These are phyloP conservation scores for Agonopterix arenella DNA, from an alignment of 2,888 invertebrate genomes.

Conservation along the genomic window DNA sequence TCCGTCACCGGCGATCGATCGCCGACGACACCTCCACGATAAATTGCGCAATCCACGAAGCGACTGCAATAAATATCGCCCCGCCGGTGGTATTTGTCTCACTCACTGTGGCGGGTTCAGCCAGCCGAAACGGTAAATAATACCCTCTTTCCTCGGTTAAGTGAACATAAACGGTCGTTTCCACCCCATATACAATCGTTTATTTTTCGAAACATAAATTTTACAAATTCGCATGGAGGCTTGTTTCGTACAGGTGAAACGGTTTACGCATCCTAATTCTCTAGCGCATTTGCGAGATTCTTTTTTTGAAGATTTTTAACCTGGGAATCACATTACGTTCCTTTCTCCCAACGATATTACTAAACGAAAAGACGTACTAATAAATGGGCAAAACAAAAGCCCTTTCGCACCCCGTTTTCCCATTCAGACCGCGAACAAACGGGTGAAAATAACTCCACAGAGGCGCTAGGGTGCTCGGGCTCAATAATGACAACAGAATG, in stretches of 20 bases:
- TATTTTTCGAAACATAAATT: conserved; percentile 75
- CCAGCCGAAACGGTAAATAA: conserved; percentile 76
- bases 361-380: not conserved
- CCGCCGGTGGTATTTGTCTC: conserved; percentile 71
- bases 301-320: conserved; percentile 2
- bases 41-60: conserved; percentile 74
- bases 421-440: conserved; percentile 48
- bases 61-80: conserved; percentile 73
- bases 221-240: conserved; percentile 60
- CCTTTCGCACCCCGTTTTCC: conserved; percentile 19
- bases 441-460: conserved; percentile 63
- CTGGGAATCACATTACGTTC: too few relatives aligned
- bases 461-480: conserved; percentile 40
- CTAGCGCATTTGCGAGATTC: conserved; percentile 2
- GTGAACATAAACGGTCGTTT: conserved; percentile 77
- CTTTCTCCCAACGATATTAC: not conserved
- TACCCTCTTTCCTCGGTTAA: conserved; percentile 77
- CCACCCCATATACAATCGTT: conserved; percentile 76
- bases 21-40: conserved; percentile 71
- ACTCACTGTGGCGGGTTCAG: conserved; percentile 73
- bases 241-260: conserved; percentile 44
- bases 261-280: conserved; percentile 8
- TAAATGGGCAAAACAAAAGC: not conserved
- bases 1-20: conserved; percentile 71
- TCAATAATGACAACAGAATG: conserved; percentile 66